Conservation (phyloP, 2,888 invertebrate genomes). For the Phragmatobia fuliginosa region DNA sequence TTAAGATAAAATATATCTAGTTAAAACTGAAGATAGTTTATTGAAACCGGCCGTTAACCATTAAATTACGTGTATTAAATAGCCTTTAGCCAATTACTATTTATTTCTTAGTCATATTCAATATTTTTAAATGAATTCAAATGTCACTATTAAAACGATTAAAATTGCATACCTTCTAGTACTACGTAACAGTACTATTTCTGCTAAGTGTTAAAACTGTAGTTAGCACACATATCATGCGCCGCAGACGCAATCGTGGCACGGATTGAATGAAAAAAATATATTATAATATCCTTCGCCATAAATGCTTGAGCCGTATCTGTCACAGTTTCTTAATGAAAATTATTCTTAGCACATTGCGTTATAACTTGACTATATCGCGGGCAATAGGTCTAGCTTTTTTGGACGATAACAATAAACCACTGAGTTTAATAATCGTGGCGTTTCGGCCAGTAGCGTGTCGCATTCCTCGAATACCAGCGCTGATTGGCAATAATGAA, state of each 20-base stretch:
- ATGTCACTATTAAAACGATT: not conserved
- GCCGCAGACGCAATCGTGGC: constrained; percentile 61
- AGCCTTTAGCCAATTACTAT: not conserved
- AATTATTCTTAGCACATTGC: constrained; percentile 35
- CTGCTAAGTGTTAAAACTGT: constrained; percentile 3
- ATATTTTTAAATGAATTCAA: not conserved
- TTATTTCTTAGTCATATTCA: not conserved
- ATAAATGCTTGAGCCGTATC: constrained; percentile 35
- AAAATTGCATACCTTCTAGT: not conserved
- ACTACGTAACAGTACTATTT: constrained; percentile 19
- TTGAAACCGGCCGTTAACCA: no score
- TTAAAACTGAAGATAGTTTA: no score
- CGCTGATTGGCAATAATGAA: constrained; percentile 67
- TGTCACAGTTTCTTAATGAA: constrained; percentile 33
- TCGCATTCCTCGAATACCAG: constrained; percentile 65
- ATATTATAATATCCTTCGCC: constrained; percentile 52
- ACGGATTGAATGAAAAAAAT: constrained; percentile 62
- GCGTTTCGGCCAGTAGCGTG: constrained; percentile 54
- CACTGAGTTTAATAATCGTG: constrained; percentile 57
- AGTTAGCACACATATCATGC: constrained; percentile 49
- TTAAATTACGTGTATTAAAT: not conserved
- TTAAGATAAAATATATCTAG: not conserved
- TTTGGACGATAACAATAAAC: constrained; percentile 55
- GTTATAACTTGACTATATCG: constrained; percentile 23
- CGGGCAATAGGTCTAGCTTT: constrained; percentile 42